phyloP scores from a whole-genome alignment of 2,113 vertebrate species.

The Craseonycteris thonglongyai region DNA sequence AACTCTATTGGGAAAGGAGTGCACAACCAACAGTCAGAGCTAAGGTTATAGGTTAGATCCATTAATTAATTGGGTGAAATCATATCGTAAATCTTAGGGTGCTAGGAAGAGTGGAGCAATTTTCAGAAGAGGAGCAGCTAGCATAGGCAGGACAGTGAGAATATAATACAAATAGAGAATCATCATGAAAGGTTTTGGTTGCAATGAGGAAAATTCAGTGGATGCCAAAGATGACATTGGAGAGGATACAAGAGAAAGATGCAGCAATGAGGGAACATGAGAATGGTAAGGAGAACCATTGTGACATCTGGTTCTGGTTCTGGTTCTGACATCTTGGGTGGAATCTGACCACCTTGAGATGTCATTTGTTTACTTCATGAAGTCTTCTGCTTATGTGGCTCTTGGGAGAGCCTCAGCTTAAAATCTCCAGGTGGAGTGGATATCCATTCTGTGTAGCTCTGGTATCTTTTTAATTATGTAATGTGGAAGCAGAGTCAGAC shows the following conservation, averaged over 20 bases:
- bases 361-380: background rate
- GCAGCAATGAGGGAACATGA: background rate
- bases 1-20: background rate
- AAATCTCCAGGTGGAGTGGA: background rate
- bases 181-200: background rate
- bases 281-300: background rate
- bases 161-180: background rate
- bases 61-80: background rate
- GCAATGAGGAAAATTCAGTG: background rate
- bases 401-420: background rate
- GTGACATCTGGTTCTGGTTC: too few relatives aligned
- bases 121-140: background rate
- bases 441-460: background rate
- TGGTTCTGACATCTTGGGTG: background rate
- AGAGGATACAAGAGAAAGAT: background rate
- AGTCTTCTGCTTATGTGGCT: background rate
- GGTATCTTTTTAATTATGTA: background rate
- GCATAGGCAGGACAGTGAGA: background rate
- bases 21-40: background rate
- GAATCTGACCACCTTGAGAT: background rate
- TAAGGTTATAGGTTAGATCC: background rate
- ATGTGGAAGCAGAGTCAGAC: background rate
- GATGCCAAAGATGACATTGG: background rate
- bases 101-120: background rate
- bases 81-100: background rate